Evolutionary conservation across 2,888 invertebrate genomes (phyloP).

Genomic region (Leptinotarsa tumamoca): DNA sequence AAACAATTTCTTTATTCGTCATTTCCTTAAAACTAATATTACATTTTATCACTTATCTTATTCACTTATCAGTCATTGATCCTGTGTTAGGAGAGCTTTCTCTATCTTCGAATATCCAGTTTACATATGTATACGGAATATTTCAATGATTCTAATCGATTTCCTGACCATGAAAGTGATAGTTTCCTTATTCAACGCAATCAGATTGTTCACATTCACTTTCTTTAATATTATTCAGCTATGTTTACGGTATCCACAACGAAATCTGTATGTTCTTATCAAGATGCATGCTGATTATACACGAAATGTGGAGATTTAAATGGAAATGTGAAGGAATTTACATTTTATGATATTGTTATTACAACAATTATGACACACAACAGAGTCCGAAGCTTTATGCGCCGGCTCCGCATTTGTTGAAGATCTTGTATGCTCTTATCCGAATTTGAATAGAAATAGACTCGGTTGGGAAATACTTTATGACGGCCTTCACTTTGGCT

Average conservation of each 20-base stretch:
- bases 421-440: slow-evolving; percentile 7
- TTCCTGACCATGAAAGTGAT: not conserved
- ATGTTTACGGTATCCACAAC: slow-evolving; percentile 10
- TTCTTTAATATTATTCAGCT: slow-evolving; percentile 9
- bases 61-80: too few relatives aligned
- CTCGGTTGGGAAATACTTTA: slow-evolving; percentile 15
- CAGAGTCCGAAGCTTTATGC: slow-evolving; percentile 7
- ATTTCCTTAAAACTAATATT: too few relatives aligned
- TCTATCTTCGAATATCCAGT: not conserved
- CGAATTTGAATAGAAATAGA: slow-evolving; percentile 21
- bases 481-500: slow-evolving; percentile 2
- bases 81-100: not conserved
- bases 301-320: slow-evolving; percentile 38
- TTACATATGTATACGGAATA: not conserved
- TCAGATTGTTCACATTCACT: slow-evolving; percentile 4
- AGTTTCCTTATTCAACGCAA: not conserved
- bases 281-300: slow-evolving; percentile 40
- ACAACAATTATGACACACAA: slow-evolving; percentile 43
- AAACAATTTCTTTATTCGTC: not conserved
- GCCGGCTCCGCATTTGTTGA: slow-evolving; percentile 16
- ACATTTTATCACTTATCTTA: too few relatives aligned
- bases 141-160: not conserved
- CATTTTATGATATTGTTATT: slow-evolving; percentile 51
- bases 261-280: slow-evolving; percentile 6
- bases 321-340: slow-evolving; percentile 46